Base-by-base conservation (phyloP, 2,113 vertebrate genomes). In the Sardina pilchardus region DNA sequence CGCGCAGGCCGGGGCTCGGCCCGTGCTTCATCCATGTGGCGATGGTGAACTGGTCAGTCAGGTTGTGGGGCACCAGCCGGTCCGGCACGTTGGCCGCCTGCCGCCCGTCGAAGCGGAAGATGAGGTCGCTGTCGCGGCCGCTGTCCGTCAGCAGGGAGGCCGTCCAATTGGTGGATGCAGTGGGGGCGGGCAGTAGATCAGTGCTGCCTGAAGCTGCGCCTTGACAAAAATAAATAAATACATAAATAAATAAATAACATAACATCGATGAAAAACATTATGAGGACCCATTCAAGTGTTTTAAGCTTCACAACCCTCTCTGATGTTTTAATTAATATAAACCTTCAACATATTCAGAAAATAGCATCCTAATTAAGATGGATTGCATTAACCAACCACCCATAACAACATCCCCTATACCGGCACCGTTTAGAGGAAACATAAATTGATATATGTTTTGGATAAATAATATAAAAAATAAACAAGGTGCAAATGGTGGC, bases 1-100 rank as follows among this genome's bases (percentile, higher is more conserved):
- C 97, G 92, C 98, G 95, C 88, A 97, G 90, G 2, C 97, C 97
- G 0, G 96, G 96, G 92, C 97, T 98, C 53, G 98, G 97, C 4
- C 97, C 97, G 0, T 99, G 98, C 85, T 97, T 97, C 98, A 99
- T 99, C 98, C 98, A 99, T 21, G 97, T 96, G 45, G 96, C 96
- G 88, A 99, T 96, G 84, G 97, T 99, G 93, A 99, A 99, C 89
- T 99, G 98, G 91, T 99, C 97, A 0, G 97, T 99, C 90, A 99
- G 95, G 92, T 99, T 99, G 92, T 98, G 97, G 0, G 98, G 97
- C 85, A 99, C 97, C 89, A 99, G 96, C 42, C 95, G 95, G 39
- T 97, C 97, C 0, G 97, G 98, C 80, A 99, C 95, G 91, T 98
- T 99, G 83, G 97, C 96, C 16, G 97, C 98, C 92, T 98, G 98